Base-by-base conservation (phyloP, 2,113 vertebrate species). In the Gymnarchus niloticus region DNA sequence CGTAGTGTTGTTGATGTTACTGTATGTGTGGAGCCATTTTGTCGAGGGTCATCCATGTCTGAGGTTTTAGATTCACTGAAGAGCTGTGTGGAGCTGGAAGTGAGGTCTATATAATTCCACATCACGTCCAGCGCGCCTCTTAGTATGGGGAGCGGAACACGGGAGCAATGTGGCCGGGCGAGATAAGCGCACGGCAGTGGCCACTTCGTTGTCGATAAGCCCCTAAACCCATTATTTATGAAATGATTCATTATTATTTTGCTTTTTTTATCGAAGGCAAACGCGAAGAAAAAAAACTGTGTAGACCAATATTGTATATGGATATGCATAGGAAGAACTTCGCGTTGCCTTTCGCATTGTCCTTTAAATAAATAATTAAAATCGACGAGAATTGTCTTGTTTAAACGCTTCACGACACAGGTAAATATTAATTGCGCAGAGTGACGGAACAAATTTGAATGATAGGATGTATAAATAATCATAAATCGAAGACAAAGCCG, bases 191-290 rank as follows among this genome's bases (percentile, higher is more conserved):
- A 90, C 95, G 92, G 95, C 95, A 93, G 92, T 94, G 96, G 95
- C 95, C 96, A 95, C 95, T 95, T 93, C 96, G 95, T 95, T 94
- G 94, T 94, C 93, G 96, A 97, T 96, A 97, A 97, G 96, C 94
- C 90, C 92, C 95, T 95, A 96, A 96, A 94, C 94, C 95, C 95
- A 96, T 96, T 96, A 97, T 96, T 97, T 96, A 97, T 96, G 95
- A 96, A 97, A 97, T 96, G 95, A 97, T 96, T 97, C 96, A 97
- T 96, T 97, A 96, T 97, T 97, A 97, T 96, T 96, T 95, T 95
- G 94, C 94, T 96, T 96, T 96, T 96, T 91, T 95, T 95, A 95
- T 96, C 95, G 95, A 94, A 93, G 96, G 95, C 94, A 95, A 95
- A 94, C 52, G 86, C 73, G 83, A 85, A 76, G 73, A 77, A 85